A percentile compares a stretch with the other conserved stretches of the same genome.
These are phyloP conservation scores for Lottia scabra DNA, from an alignment of 2,888 invertebrate species.

Conservation along the genomic window DNA sequence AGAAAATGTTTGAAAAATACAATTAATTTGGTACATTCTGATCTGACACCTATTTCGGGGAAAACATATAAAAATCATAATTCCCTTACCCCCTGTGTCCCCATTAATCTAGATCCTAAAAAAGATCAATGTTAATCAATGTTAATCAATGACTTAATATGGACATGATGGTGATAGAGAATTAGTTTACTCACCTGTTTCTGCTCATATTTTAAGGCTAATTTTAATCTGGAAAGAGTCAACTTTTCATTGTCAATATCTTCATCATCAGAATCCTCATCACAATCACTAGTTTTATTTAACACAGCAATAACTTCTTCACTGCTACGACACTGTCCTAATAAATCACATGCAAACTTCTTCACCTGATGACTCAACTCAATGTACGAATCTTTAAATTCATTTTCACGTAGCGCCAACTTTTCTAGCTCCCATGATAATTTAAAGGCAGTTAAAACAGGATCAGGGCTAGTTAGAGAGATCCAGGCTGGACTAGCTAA, in stretches of 20 bases:
- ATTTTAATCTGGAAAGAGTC: constrained; percentile 71
- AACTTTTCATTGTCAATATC: constrained; percentile 58
- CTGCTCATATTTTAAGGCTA: constrained; percentile 74
- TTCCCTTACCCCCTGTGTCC: too few relatives aligned
- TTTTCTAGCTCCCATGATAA: constrained; percentile 72
- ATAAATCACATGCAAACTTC: constrained; percentile 72
- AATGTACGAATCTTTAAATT: constrained; percentile 72
- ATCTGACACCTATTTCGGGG: too few relatives aligned
- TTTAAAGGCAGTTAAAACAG: constrained; percentile 72
- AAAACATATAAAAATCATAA: too few relatives aligned
- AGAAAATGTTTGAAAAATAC: too few relatives aligned
- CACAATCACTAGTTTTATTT: constrained; percentile 67
- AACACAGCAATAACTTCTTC: constrained; percentile 73
- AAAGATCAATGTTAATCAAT: too few relatives aligned
- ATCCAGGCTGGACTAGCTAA: constrained; percentile 74
- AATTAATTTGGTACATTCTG: too few relatives aligned
- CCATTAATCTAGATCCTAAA: too few relatives aligned
- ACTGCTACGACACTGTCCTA: constrained; percentile 73
- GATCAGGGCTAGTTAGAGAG: constrained; percentile 72
- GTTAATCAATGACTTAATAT: too few relatives aligned
- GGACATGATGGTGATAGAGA: too few relatives aligned
- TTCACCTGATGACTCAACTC: constrained; percentile 72
- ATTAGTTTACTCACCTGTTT: constrained; percentile 69
- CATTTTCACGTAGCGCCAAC: constrained; percentile 71
- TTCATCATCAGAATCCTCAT: constrained; percentile 57